Base-by-base conservation (phyloP, 1,140 invertebrate genomes). In the Atta colombica region DNA sequence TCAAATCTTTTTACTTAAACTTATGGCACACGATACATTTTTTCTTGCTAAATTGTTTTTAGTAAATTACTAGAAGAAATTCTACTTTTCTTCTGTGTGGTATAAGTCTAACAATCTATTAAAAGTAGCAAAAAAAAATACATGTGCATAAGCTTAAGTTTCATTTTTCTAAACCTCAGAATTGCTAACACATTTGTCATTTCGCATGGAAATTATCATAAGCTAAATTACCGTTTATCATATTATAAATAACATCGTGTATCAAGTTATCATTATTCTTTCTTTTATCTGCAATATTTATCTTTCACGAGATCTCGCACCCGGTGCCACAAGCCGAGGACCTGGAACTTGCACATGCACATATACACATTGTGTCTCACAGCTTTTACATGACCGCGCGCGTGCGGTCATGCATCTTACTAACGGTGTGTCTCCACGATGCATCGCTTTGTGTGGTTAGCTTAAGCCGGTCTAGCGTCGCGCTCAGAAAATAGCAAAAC, bases 371-470 rank as follows among this genome's bases (percentile, higher is more conserved):
- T 0, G 39, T 65, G 35, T 31, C 35, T 60, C 53, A 6, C 21
- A 25, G 53, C 39, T 58, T 84, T 75, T 66, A 51, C 66, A 55
- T 14, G 45, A 63, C 14, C 85, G 74, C 53, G 85, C 16, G 66
- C 68, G 55, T 51, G 71, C 51, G 51, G 51, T n/a, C 65, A 82
- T 90, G 85, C 61, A 68, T 90, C 89, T 90, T 88, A 60, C 68
- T 81, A 87, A 90, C 66, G 80, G 77, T 14, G 68, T 69, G 58
- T 86, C 66, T 63, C 69, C 49, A 45, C 69, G 85, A 89, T 85
- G 60, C 85, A 81, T 87, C 68, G 80, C 58, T 87, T 87, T 74
- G 65, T 68, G 49, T 28, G 81, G 61, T 68, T 85, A 51, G 69
- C 68, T 81, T 53, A 80, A 80, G 51, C 78, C 25, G 35, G 65